A percentile compares a stretch with the other conserved stretches of the same genome.
phyloP scores from a whole-genome alignment of 1,140 invertebrate species.

The Apis laboriosa region DNA sequence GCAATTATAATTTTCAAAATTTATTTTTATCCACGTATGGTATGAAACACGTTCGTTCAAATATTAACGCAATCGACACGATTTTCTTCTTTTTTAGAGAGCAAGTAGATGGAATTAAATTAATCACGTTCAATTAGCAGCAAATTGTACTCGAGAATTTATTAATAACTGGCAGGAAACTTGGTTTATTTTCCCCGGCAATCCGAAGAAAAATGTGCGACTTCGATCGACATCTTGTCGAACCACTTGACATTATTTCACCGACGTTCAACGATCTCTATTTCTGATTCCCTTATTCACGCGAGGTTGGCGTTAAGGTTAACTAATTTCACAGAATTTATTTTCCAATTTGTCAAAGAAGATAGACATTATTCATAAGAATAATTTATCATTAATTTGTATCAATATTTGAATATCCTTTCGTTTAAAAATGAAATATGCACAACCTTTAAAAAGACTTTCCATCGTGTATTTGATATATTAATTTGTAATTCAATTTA shows the following conservation, averaged over 20 bases:
- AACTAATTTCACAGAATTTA: neutral
- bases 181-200: neutral
- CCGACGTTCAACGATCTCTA: conserved; percentile 26
- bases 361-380: neutral
- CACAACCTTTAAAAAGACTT: no score
- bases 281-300: conserved; percentile 13
- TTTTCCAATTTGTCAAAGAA: neutral
- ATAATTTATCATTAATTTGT: no score
- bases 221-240: conserved; percentile 56
- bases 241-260: conserved; percentile 63
- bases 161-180: neutral
- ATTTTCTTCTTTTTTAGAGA: neutral
- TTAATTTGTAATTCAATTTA: no score
- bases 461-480: no score
- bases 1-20: no score
- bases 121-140: neutral
- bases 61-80: neutral
- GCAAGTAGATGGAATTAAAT: neutral
- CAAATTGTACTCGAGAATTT: neutral
- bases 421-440: no score
- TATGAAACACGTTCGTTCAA: no score
- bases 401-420: no score
- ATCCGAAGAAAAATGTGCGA: conserved; percentile 33
- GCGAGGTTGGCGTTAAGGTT: neutral
- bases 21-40: no score